Evolutionary conservation across 2,113 vertebrate species (phyloP), one percentile per base, ranked within the genome.

Genomic region (Eudyptes chrysolophus): DNA sequence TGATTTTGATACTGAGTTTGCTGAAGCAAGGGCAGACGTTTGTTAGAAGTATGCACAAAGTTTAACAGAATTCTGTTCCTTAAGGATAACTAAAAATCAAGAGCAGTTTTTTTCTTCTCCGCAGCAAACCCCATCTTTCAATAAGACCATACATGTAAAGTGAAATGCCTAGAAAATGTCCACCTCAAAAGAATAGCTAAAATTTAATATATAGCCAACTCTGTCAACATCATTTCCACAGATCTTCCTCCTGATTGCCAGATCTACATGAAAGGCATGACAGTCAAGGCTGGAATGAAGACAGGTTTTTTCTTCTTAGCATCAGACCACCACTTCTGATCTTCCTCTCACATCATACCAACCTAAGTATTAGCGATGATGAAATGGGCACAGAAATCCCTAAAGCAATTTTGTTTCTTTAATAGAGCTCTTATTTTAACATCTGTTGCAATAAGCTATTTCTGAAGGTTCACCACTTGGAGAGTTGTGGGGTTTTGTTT

Each of bases 371-470:
- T 26, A 89, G 36, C 1, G 0, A 76, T 34, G 36, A 60, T 10
- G 13, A 90, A 87, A 92, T 10, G 13, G 44, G 66, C 58, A 84
- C 70, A 70, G 78, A 92, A 93, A 89, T 42, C 69, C 87, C 82
- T 92, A 87, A 76, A 95, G 78, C 85, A n/a, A 80, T 90, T 95
- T 42, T 85, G 18, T 69, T 89, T 68, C 83, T 74, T 91, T 60
- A 81, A 81, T 0, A 74, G n/a, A 71, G 57, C 18, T 82, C 54
- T 95, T 26, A 29, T 29, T 83, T 89, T 68, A 81, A 57, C 46
- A n/a, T 76, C 66, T 66, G 18, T 54, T 92, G 71, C 58, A 82
- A 74, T 49, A 22, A 93, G 29, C 22, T 69, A 38, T 70, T 95
- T 81, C 83, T 94, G 29, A 87, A 90, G 79, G 55, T 52, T 90